Conservation (phyloP, 2,797 vertebrate genomes). For the Clarias pachynema region DNA sequence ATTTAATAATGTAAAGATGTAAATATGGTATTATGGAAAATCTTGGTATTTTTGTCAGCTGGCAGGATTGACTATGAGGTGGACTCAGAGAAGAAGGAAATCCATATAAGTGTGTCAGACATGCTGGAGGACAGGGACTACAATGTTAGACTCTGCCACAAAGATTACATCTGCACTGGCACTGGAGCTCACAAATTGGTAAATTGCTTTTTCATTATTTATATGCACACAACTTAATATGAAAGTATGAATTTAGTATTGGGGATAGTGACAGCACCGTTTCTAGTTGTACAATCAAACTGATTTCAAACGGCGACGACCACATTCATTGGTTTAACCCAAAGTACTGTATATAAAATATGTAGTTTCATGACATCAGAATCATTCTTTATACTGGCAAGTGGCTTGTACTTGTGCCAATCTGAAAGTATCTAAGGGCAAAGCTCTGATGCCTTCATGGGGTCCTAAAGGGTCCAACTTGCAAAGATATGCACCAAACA, state of each 20-base stretch:
- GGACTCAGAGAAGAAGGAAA: constrained; percentile 70
- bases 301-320: background rate
- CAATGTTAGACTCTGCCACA: constrained; percentile 82
- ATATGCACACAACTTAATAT: background rate
- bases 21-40: background rate
- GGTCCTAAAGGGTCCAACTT: background rate
- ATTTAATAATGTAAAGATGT: too few relatives aligned
- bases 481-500: background rate
- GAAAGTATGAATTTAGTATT: background rate
- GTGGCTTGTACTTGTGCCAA: constrained; percentile 1
- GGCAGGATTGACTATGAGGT: constrained; percentile 76
- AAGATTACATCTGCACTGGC: constrained; percentile 78
- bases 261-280: background rate
- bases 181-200: constrained; percentile 72
- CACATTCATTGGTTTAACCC: background rate
- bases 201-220: constrained; percentile 52
- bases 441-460: background rate
- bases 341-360: background rate
- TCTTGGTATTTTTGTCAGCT: constrained; percentile 65
- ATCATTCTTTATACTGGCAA: background rate
- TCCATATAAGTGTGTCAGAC: constrained; percentile 75
- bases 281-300: background rate
- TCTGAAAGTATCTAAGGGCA: background rate
- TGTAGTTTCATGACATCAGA: background rate
- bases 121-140: constrained; percentile 74